Percentiles rank a stretch among this genome's conserved stretches.
phyloP scores from a whole-genome alignment of 2,888 invertebrate species.

The Macrosiphum euphorbiae region DNA sequence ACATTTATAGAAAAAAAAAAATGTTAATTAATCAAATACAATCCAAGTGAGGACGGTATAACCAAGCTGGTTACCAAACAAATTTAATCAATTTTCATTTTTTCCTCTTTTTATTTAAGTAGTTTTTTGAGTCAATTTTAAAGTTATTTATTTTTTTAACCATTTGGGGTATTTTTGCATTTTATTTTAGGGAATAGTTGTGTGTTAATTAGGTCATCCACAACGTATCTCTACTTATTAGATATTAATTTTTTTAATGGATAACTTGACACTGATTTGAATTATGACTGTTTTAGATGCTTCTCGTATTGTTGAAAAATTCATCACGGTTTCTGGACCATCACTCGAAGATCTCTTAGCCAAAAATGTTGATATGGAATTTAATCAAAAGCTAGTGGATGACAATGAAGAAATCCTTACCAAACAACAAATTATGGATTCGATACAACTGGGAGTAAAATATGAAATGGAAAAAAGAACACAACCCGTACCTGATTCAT shows the following conservation, averaged over 20 bases:
- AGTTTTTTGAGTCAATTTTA: too few species aligned
- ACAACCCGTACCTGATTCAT: too few species aligned
- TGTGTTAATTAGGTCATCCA: too few species aligned
- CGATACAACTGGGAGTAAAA: constrained; percentile 94
- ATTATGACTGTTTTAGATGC: constrained; percentile 37
- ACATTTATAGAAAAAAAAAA: too few species aligned
- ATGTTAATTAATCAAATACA: too few species aligned
- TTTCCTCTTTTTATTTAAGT: too few species aligned
- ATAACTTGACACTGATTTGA: neutral
- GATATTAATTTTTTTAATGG: neutral
- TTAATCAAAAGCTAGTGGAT: constrained; percentile 97
- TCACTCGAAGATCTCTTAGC: constrained; percentile 29
- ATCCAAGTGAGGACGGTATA: too few species aligned
- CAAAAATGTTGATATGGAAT: constrained; percentile 83
- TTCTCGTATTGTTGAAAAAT: constrained; percentile 30
- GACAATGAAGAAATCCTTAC: constrained; percentile 98
- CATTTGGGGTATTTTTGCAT: too few species aligned
- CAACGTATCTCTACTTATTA: neutral
- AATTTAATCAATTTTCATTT: too few species aligned
- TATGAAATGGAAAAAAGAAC: constrained; percentile 83
- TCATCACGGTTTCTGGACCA: constrained; percentile 35
- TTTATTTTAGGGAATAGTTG: too few species aligned
- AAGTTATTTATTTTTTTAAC: too few species aligned
- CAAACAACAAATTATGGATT: constrained; percentile 98
- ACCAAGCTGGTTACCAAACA: too few species aligned